phyloP scores from a whole-genome alignment of 2,888 invertebrate genomes.

The Lumbricus terrestris region DNA sequence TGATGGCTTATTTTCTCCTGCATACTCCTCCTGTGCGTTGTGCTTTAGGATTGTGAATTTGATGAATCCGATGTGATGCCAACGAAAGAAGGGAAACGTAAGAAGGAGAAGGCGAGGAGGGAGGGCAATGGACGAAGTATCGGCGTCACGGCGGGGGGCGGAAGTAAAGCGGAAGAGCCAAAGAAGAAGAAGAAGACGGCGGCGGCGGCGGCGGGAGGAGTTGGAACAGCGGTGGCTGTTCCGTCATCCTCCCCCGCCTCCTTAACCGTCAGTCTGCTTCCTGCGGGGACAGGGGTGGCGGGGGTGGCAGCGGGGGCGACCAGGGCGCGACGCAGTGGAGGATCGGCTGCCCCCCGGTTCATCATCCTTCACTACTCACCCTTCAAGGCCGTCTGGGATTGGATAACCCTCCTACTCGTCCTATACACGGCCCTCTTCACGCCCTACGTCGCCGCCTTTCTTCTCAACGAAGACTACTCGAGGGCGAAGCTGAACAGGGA shows the following conservation, averaged over 20 bases:
- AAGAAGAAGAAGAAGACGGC: background rate
- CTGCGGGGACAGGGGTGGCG: background rate
- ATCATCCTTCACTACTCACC: conserved; percentile 60
- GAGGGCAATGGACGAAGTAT: no score
- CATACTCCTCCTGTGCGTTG: background rate
- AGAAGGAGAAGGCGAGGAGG: background rate
- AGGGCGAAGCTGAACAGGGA: conserved; percentile 31
- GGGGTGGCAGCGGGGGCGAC: background rate
- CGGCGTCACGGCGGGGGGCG: background rate
- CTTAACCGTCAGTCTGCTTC: background rate
- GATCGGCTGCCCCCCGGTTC: conserved; percentile 47
- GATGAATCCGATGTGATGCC: background rate
- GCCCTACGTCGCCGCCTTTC: conserved; percentile 57
- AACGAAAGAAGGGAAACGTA: background rate
- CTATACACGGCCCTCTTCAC: conserved; percentile 59
- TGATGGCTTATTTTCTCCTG: background rate
- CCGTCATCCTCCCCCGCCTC: background rate
- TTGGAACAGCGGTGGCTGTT: background rate
- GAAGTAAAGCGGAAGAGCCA: background rate
- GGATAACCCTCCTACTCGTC: conserved; percentile 58
- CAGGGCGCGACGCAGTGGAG: background rate
- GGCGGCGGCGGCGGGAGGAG: background rate
- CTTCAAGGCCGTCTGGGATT: conserved; percentile 61
- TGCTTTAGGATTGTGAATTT: background rate
- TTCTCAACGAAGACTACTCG: conserved; percentile 55